Conservation (phyloP, 2,113 vertebrate genomes). For the cattle (Bos taurus) region ARS-UCD2.0 NC_037337.1:65907501-65908000, state of each 20-base stretch:
- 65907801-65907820: neutral
- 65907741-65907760: neutral
- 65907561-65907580: slow-evolving; percentile 1
- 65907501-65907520: neutral
- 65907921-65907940: neutral
- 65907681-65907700: neutral
- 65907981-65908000: neutral
- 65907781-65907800: neutral
- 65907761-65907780: neutral
- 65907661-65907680: neutral
- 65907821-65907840: neutral
- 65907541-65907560: slow-evolving; percentile 25
- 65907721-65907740: neutral
- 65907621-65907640: neutral
- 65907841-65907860: neutral
- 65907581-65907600: neutral
- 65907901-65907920: neutral
- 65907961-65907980: neutral
- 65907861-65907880: neutral
- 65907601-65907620: neutral
- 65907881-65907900: neutral
- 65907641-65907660: neutral
- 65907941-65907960: neutral
- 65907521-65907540: neutral
- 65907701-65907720: neutral